Percentiles rank a stretch among this genome's conserved stretches.
Conservation (phyloP, 1,140 invertebrate species). For the Oedothorax gibbosus region DNA sequence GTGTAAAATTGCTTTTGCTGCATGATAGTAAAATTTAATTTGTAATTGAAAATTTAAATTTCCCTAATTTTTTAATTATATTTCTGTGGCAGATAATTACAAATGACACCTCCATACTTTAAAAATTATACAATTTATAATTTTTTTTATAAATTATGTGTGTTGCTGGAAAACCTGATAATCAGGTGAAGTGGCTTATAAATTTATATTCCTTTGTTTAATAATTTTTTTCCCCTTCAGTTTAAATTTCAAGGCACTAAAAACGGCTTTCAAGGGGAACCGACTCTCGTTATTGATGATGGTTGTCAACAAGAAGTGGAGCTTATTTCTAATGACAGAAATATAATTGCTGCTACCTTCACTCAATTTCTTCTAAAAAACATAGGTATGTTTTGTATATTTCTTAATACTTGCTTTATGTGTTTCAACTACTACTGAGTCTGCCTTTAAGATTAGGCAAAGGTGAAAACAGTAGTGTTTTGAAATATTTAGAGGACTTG, state of each 20-base stretch:
- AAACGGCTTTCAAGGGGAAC: slow-evolving; percentile 68
- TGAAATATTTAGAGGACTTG: not conserved
- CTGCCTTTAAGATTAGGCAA: not conserved
- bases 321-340: slow-evolving; percentile 83
- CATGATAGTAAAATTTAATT: too few species aligned
- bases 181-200: not conserved
- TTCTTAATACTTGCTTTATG: not conserved
- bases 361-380: slow-evolving; percentile 93
- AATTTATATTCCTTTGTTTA: not conserved
- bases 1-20: too few species aligned
- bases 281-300: slow-evolving; percentile 85
- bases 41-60: too few species aligned
- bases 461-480: not conserved
- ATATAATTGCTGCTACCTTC: slow-evolving; percentile 92
- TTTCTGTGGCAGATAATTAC: too few species aligned
- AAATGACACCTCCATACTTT: too few species aligned
- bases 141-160: not conserved
- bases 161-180: too few species aligned
- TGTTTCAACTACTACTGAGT: slow-evolving; percentile 1
- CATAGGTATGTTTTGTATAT: slow-evolving; percentile 74
- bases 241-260: slow-evolving; percentile 69
- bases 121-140: not conserved
- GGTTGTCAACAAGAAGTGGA: slow-evolving; percentile 88
- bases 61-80: too few species aligned
- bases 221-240: slow-evolving; percentile 68